Base-by-base conservation (phyloP, 1,140 invertebrate genomes). In the Mercenaria mercenaria region DNA sequence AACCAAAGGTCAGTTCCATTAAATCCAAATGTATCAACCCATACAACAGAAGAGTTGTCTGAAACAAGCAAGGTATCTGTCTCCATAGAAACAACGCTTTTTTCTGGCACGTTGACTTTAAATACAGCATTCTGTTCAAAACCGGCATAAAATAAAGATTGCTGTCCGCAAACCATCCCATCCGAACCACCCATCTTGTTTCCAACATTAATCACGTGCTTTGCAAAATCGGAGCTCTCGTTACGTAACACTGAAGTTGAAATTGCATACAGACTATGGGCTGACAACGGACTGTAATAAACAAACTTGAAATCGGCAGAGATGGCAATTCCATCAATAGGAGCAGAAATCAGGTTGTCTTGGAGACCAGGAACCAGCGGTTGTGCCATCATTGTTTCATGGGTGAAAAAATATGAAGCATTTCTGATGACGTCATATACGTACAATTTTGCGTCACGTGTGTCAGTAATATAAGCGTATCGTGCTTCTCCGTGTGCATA, bases 401-500 rank as follows among this genome's bases (percentile, higher is more conserved):
- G 89, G 20, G 64, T 41, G 37, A 91, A 91, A 39, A 52, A 88
- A 39, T 91, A 90, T 18, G 91, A 90, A 2, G 34, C 76, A 41
- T 90, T 77, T 0, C 26, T 79, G 20, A 80, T 20, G 23, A 59
- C 84, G 41, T 93, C 87, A 61, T 90, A 93, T 0, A 93, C 88
- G 29, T 88, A 67, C 8, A 93, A 39, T 43, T 91, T 91, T 2
- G 85, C 83, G 18, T 91, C 90, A 0, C 29, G 34, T 3, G 90
- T 89, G 50, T 94, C 92, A 4, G 90, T 92, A 20, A 94, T 93
- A 39, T 94, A 94, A 0, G 92, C 93, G 86, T 88, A 92, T 32
- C 56, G 72, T 43, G 88, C 90, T 26, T 76, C 37, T 8, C 92
- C 92, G 74, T 91, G 41, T 0, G 90, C 77, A 72, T 92, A 92